Evolutionary conservation across 1,140 invertebrate species (phyloP), one percentile per base, ranked within the genome.

Genomic region (Heliconius melpomene): DNA sequence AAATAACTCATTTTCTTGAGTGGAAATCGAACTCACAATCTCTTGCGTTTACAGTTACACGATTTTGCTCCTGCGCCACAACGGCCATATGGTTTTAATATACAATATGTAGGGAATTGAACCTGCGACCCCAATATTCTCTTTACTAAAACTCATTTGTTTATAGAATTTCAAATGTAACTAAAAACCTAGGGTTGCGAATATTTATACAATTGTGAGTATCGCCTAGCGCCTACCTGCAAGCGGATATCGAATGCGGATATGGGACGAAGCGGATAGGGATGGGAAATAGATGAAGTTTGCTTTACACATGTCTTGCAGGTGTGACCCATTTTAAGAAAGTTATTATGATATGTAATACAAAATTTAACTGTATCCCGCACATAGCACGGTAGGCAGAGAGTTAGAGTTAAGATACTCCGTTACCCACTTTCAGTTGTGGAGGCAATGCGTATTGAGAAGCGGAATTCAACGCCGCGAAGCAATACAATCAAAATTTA

Each of bases 191-290:
- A 77, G 72, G 26, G 81, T 78, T 76, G 83, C 85, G 85, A 87
- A 88, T 90, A 88, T 90, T 90, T 88, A 86, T 88, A 89, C 87
- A 89, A 90, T 90, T 87, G 85, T 52, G 11, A 20, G 7, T 16
- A 3, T 29, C 29, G 60, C 26, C 60, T 72, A 3, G 5, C 29
- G 60, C 26, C 60, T 72, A 79, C 79, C 79, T 80, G 60, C 5
- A 23, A 29, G 60, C 60, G 60, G 60, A 66, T 66, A 29, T 66
- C 60, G 60, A 26, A 66, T 29, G 60, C 60, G 60, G 54, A 60
- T 60, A 60, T 29, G 26, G 60, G 60, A 29, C 3, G 60, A 29
- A 5, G 79, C 57, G 72, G 78, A 74, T 60, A 57, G 6, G 23
- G 7, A 75, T 75, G 79, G 32, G 79, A 80, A 76, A 32, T 72